Conservation (phyloP, 2,888 invertebrate species). For the Lepidonotus clava region DNA sequence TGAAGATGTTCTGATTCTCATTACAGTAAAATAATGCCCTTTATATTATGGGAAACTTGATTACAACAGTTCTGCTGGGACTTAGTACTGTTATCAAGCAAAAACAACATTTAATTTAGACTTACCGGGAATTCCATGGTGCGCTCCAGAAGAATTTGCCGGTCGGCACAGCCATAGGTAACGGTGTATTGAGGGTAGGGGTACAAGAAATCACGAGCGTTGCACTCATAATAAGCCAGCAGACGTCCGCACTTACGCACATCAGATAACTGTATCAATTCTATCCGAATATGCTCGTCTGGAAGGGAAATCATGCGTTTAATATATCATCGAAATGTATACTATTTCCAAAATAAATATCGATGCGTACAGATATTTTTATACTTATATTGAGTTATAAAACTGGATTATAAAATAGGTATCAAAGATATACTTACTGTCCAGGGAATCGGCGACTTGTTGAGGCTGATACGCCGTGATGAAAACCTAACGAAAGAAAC, state of each 20-base stretch:
- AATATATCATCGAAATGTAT: too few relatives aligned
- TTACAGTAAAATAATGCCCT: too few relatives aligned
- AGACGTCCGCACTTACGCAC: slow-evolving; percentile 73
- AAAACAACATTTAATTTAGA: slow-evolving; percentile 50
- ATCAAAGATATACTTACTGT: slow-evolving; percentile 69
- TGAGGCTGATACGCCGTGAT: slow-evolving; percentile 77
- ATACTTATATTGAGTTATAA: not conserved
- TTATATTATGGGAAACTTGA: too few relatives aligned
- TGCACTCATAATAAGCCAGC: slow-evolving; percentile 76
- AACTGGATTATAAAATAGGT: too few relatives aligned
- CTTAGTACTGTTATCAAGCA: not conserved
- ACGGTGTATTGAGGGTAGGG: slow-evolving; percentile 77
- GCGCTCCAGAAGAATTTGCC: slow-evolving; percentile 76
- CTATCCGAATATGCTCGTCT: slow-evolving; percentile 77
- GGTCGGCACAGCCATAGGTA: slow-evolving; percentile 72
- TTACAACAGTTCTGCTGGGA: not conserved
- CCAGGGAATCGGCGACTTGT: slow-evolving; percentile 75
- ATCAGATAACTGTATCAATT: slow-evolving; percentile 75
- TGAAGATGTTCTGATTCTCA: too few relatives aligned
- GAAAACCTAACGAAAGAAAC: slow-evolving; percentile 66
- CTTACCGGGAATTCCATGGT: slow-evolving; percentile 79
- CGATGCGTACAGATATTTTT: not conserved
- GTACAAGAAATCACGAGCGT: slow-evolving; percentile 78
- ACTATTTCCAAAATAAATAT: too few relatives aligned
- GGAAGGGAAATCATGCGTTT: too few relatives aligned